These are phyloP conservation scores for Oryzias dopingdopingensis DNA, from an alignment of 2,797 vertebrate genomes.

Conservation along the genomic window DNA sequence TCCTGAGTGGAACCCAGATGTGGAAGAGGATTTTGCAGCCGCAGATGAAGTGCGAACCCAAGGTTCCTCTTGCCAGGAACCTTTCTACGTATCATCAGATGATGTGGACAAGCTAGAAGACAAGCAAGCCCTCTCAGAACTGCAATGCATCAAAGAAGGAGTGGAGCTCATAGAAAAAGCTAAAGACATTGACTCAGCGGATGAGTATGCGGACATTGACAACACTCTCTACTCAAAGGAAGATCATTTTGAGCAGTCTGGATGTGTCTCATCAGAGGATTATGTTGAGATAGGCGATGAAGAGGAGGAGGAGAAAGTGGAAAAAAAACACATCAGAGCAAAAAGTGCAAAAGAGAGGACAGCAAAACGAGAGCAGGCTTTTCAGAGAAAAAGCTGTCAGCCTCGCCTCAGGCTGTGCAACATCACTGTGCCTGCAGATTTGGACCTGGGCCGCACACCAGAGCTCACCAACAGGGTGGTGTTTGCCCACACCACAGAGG, in stretches of 20 bases:
- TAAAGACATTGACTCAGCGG: conserved; percentile 63
- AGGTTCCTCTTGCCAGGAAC: conserved; percentile 65
- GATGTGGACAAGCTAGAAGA: conserved; percentile 72
- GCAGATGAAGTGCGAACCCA: conserved; percentile 40
- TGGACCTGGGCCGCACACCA: conserved; percentile 75
- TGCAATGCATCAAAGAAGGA: conserved; percentile 26
- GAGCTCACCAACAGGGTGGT: conserved; percentile 81
- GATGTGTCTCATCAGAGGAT: conserved; percentile 79
- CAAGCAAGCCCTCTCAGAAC: conserved; percentile 49
- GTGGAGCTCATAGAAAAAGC: conserved; percentile 42
- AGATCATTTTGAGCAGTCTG: conserved; percentile 60
- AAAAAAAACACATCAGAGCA: conserved; percentile 70
- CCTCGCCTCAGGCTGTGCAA: conserved; percentile 80
- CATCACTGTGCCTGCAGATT: conserved; percentile 79
- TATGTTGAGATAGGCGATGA: conserved; percentile 82
- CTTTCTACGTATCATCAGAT: conserved; percentile 75
- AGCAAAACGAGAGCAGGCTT: conserved; percentile 64
- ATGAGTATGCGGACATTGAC: conserved; percentile 80
- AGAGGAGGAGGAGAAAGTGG: conserved; percentile 73
- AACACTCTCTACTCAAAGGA: conserved; percentile 57
- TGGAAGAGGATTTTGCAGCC: conserved; percentile 50
- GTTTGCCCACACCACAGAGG: conserved; percentile 81
- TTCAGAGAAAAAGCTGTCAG: conserved; percentile 76
- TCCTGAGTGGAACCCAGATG: conserved; percentile 68
- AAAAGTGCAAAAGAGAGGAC: conserved; percentile 74